Evolutionary conservation across 2,888 invertebrate species (phyloP).

Genomic region (Ellobium chinense): DNA sequence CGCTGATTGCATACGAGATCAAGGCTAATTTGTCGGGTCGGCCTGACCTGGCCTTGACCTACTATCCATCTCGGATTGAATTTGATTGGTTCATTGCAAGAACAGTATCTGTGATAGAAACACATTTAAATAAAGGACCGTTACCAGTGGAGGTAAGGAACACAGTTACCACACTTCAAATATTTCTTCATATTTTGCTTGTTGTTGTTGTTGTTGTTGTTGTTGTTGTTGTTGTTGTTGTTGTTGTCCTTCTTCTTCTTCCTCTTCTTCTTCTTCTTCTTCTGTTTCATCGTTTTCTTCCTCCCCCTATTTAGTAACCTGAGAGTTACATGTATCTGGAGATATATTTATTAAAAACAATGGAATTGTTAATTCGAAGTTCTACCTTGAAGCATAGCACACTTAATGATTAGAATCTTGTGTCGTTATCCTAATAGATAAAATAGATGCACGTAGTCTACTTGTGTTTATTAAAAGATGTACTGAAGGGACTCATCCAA

Average conservation of each 20-base stretch:
- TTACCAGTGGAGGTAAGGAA: slow-evolving; percentile 60
- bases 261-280: background rate
- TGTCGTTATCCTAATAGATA: no score
- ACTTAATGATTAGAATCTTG: no score
- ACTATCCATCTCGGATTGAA: slow-evolving; percentile 66
- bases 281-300: background rate
- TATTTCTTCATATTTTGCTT: no score
- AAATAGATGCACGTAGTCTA: no score
- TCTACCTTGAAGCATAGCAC: no score
- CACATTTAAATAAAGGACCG: slow-evolving; percentile 48
- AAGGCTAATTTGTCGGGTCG: slow-evolving; percentile 57
- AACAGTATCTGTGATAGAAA: slow-evolving; percentile 55
- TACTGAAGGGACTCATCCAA: no score
- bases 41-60: slow-evolving; percentile 65
- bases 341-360: no score
- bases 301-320: background rate
- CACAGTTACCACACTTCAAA: no score
- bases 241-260: background rate
- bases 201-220: background rate
- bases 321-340: no score
- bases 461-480: no score
- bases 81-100: slow-evolving; percentile 69
- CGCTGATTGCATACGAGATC: slow-evolving; percentile 61
- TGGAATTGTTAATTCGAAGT: no score
- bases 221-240: background rate